phyloP scores from a whole-genome alignment of 2,888 invertebrate species.

The Apamea monoglypha region DNA sequence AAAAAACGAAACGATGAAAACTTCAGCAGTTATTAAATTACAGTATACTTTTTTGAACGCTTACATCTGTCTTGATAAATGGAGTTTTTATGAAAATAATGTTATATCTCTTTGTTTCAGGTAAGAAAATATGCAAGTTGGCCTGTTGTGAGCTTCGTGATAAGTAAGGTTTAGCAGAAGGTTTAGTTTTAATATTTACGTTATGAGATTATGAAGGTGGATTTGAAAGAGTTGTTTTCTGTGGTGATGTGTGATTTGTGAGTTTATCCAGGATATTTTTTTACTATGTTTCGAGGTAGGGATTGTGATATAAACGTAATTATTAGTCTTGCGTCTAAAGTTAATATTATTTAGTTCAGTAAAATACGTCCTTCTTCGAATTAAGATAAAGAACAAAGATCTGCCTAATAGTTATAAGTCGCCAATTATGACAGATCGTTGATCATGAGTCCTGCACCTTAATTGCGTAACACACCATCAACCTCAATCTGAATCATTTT shows the following conservation, averaged over 20 bases:
- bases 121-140: slow-evolving; percentile 68
- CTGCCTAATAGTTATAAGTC: too few relatives aligned
- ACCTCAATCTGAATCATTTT: too few relatives aligned
- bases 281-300: too few relatives aligned
- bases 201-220: not conserved
- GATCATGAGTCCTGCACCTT: too few relatives aligned
- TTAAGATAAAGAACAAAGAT: too few relatives aligned
- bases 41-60: slow-evolving; percentile 44
- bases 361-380: too few relatives aligned
- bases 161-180: slow-evolving; percentile 28
- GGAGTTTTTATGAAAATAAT: slow-evolving; percentile 59
- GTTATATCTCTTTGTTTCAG: slow-evolving; percentile 72
- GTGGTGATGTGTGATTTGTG: not conserved
- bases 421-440: too few relatives aligned
- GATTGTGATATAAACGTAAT: not conserved
- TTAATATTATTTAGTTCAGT: too few relatives aligned
- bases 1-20: slow-evolving; percentile 41
- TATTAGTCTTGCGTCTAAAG: not conserved
- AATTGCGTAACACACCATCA: too few relatives aligned
- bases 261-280: not conserved
- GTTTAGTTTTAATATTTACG: not conserved
- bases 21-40: slow-evolving; percentile 61
- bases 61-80: slow-evolving; percentile 43
- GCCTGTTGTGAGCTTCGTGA: slow-evolving; percentile 9
- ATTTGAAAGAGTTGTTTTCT: not conserved